Evolutionary conservation across 2,797 vertebrate genomes (phyloP).

Genomic region (Otolemur crassicaudatus): DNA sequence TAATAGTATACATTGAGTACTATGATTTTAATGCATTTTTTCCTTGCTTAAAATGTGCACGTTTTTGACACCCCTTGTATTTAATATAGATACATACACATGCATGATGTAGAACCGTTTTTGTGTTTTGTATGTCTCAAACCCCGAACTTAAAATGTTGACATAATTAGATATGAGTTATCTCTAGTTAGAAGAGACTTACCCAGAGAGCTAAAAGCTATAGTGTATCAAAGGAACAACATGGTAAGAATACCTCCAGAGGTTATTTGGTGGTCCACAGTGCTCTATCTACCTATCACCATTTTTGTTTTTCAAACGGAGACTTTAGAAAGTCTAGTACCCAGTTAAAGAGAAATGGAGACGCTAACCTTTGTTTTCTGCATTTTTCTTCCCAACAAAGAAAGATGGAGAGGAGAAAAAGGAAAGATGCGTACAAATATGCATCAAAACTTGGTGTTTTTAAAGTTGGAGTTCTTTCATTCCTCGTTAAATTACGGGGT

Average conservation of each 20-base stretch:
- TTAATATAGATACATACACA: neutral
- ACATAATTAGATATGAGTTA: neutral
- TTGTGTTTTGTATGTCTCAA: neutral
- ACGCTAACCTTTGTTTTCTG: neutral
- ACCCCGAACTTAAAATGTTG: slow-evolving; percentile 47
- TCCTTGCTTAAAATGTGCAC: no score
- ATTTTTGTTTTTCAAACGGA: neutral
- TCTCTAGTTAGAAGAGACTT: slow-evolving; percentile 46
- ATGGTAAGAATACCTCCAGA: neutral
- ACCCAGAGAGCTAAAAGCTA: neutral
- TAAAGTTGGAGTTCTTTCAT: neutral
- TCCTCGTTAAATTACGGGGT: neutral
- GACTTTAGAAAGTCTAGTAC: neutral
- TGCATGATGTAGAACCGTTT: neutral
- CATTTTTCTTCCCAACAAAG: neutral
- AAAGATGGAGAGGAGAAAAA: no score
- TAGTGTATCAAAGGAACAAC: slow-evolving; percentile 22
- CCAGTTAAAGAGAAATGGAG: neutral
- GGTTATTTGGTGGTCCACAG: neutral
- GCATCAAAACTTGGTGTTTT: neutral
- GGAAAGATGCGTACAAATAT: no score
- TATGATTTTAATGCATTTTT: no score
- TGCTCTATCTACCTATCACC: neutral
- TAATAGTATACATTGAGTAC: no score
- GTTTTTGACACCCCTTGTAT: no score